phyloP scores from a whole-genome alignment of 2,888 invertebrate genomes.

The Acleris literana region DNA sequence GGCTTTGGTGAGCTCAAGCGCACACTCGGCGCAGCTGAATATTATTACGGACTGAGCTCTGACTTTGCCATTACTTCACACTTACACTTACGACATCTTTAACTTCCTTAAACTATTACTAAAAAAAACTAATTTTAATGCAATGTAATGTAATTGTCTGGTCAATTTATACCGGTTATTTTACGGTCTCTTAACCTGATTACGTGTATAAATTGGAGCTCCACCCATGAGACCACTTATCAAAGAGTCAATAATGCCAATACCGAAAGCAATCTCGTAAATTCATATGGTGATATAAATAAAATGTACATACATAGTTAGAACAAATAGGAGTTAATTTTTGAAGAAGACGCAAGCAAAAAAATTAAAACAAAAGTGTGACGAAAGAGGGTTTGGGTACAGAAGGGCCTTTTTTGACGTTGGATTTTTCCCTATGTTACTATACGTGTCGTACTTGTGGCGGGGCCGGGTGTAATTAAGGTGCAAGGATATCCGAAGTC shows the following conservation, averaged over 20 bases:
- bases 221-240: slow-evolving; percentile 15
- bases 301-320: not conserved
- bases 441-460: slow-evolving; percentile 58
- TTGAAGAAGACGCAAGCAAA: not conserved
- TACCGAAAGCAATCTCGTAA: slow-evolving; percentile 14
- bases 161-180: slow-evolving; percentile 1
- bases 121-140: slow-evolving; percentile 23
- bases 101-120: not conserved
- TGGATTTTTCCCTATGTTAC: slow-evolving; percentile 31
- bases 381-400: not conserved
- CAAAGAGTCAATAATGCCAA: slow-evolving; percentile 13
- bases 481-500: slow-evolving; percentile 82
- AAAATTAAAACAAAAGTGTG: slow-evolving; percentile 13
- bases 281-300: slow-evolving; percentile 9
- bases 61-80: slow-evolving; percentile 54
- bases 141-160: not conserved
- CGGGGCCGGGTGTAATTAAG: slow-evolving; percentile 77
- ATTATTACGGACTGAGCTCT: slow-evolving; percentile 51
- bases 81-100: not conserved
- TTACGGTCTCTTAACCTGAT: slow-evolving; percentile 19
- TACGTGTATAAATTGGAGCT: slow-evolving; percentile 12
- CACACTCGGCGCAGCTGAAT: slow-evolving; percentile 60
- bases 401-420: slow-evolving; percentile 8
- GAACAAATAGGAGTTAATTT: not conserved
- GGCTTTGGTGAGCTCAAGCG: slow-evolving; percentile 64